A percentile compares a stretch with the other conserved stretches of the same genome.
Evolutionary conservation across 1,140 invertebrate genomes (phyloP).

Genomic region (Portunus trituberculatus): DNA sequence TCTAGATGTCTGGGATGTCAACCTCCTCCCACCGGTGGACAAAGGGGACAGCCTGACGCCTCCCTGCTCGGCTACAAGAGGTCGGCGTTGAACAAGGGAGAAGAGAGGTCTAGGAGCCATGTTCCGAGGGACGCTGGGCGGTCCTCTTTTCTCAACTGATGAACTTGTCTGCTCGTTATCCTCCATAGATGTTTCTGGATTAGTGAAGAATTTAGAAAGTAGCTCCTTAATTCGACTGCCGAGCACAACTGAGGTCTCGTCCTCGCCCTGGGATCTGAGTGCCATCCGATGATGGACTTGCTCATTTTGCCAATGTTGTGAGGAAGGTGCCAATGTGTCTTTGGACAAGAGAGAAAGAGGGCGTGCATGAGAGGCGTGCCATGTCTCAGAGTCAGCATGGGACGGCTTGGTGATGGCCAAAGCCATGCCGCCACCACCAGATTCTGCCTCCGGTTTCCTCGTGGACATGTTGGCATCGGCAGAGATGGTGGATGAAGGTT

Average conservation of each 20-base stretch:
- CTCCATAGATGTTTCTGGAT: not conserved
- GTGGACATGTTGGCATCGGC: too few relatives aligned
- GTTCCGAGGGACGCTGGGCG: too few relatives aligned
- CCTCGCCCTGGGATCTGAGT: too few relatives aligned
- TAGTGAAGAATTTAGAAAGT: not conserved
- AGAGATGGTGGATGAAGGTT: not conserved
- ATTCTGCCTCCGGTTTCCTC: too few relatives aligned
- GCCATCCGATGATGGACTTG: not conserved
- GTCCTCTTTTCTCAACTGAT: not conserved
- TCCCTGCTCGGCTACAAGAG: not conserved
- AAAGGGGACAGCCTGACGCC: not conserved
- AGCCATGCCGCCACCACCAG: too few relatives aligned
- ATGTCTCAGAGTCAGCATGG: too few relatives aligned
- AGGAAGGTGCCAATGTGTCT: not conserved
- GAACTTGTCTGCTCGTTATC: not conserved
- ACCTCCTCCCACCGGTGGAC: not conserved
- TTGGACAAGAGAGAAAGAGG: too few relatives aligned
- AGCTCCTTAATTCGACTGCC: not conserved
- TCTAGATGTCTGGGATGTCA: not conserved
- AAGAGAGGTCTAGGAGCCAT: not conserved
- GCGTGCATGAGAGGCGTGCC: too few relatives aligned
- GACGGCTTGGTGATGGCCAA: too few relatives aligned
- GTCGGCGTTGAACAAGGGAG: not conserved
- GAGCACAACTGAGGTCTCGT: not conserved
- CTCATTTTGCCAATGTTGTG: not conserved